Conservation (phyloP, 1,140 invertebrate genomes). For the Leptinotarsa texana region DNA sequence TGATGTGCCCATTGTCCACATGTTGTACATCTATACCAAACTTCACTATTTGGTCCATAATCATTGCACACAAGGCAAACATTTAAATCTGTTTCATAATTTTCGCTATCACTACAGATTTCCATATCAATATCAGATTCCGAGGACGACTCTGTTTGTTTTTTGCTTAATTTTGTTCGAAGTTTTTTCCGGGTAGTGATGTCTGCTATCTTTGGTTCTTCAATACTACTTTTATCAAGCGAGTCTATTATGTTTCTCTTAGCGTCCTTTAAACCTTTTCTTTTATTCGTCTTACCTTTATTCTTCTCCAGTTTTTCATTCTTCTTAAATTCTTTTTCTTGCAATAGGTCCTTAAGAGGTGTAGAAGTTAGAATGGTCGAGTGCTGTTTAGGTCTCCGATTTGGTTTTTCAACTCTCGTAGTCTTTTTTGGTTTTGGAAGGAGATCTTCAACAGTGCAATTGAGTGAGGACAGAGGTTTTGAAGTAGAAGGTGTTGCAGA, state of each 20-base stretch:
- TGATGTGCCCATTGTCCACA: constrained; percentile 30
- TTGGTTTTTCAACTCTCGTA: constrained; percentile 13
- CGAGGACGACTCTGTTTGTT: background rate
- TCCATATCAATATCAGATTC: constrained; percentile 1
- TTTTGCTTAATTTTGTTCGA: background rate
- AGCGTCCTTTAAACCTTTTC: background rate
- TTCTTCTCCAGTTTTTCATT: constrained; percentile 11
- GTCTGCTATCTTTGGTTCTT: background rate
- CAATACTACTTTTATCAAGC: background rate
- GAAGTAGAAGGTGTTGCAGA: constrained; percentile 23
- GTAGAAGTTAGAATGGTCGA: constrained; percentile 7
- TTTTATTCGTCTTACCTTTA: constrained; percentile 11
- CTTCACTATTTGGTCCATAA: constrained; percentile 25
- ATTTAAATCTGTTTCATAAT: constrained; percentile 10
- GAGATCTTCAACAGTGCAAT: constrained; percentile 16
- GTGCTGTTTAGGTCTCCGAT: constrained; percentile 9
- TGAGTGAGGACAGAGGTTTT: constrained; percentile 20
- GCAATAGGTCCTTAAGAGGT: background rate
- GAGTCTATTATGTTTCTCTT: constrained; percentile 13
- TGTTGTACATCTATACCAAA: constrained; percentile 31
- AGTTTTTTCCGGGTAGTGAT: constrained; percentile 6
- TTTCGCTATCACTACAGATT: constrained; percentile 9
- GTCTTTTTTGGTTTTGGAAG: constrained; percentile 22
- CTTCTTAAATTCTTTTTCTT: constrained; percentile 23
- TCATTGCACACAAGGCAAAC: constrained; percentile 13